Evolutionary conservation across 2,888 invertebrate species (phyloP).

Genomic region (Epiperipatus broadwayi): DNA sequence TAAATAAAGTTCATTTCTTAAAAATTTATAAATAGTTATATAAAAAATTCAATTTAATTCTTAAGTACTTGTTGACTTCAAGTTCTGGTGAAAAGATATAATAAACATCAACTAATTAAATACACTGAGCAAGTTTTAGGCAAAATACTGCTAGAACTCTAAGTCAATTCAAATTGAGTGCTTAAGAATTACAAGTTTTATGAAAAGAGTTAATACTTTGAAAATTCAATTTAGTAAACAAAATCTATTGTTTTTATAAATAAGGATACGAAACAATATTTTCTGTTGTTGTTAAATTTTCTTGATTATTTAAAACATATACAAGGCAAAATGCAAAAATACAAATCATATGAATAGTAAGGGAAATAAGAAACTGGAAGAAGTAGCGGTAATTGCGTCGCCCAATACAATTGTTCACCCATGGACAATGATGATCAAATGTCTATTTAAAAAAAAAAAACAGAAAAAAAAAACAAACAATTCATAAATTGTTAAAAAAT

Average conservation of each 20-base stretch:
- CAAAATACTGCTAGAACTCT: too few species aligned
- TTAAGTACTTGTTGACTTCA: too few species aligned
- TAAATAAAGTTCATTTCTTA: too few species aligned
- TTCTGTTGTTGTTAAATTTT: conserved; percentile 53
- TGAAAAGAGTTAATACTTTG: too few species aligned
- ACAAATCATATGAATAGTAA: conserved; percentile 91
- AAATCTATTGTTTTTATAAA: background rate
- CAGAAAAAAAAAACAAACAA: conserved; percentile 9
- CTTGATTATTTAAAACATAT: conserved; percentile 68
- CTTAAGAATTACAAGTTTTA: too few species aligned
- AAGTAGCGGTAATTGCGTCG: conserved; percentile 94
- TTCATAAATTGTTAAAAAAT: background rate
- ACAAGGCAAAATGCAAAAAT: conserved; percentile 84
- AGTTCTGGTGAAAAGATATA: too few species aligned
- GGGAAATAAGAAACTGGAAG: conserved; percentile 90
- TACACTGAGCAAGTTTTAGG: too few species aligned
- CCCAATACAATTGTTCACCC: conserved; percentile 94
- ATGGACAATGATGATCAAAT: conserved; percentile 98
- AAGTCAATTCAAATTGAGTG: too few species aligned
- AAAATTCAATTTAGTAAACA: background rate
- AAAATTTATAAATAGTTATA: too few species aligned
- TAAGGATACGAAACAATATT: conserved; percentile 40
- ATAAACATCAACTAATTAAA: too few species aligned
- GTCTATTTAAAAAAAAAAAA: conserved; percentile 48
- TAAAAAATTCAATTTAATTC: too few species aligned